Conservation (phyloP, 1,140 invertebrate species). For the Formica exsecta region DNA sequence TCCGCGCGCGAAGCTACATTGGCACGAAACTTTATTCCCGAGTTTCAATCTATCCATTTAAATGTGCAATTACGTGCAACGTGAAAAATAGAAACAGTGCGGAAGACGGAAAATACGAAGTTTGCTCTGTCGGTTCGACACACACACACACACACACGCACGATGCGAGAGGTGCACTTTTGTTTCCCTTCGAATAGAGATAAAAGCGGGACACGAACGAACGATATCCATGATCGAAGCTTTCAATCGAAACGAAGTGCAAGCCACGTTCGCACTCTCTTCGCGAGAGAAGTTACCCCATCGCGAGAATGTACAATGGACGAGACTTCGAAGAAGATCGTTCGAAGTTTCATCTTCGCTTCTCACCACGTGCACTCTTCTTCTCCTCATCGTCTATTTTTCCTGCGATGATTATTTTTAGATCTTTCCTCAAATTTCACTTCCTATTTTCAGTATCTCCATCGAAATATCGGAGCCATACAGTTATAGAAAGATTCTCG, state of each 20-base stretch:
- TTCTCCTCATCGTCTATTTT: background rate
- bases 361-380: background rate
- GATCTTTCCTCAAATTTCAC: background rate
- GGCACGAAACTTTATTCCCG: slow-evolving; percentile 30
- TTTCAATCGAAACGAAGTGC: slow-evolving; percentile 61
- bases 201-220: slow-evolving; percentile 50
- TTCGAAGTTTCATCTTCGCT: slow-evolving; percentile 26
- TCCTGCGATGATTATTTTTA: slow-evolving; percentile 1
- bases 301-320: slow-evolving; percentile 23
- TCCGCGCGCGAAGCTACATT: background rate
- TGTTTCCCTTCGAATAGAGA: slow-evolving; percentile 48
- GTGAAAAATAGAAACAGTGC: slow-evolving; percentile 11
- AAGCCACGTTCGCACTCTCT: slow-evolving; percentile 39
- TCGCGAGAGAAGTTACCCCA: background rate
- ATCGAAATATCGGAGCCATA: background rate
- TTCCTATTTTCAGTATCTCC: background rate
- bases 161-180: slow-evolving; percentile 21
- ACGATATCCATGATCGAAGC: slow-evolving; percentile 60
- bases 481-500: background rate
- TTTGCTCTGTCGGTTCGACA: slow-evolving; percentile 19
- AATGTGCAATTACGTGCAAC: slow-evolving; percentile 39
- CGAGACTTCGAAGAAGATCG: slow-evolving; percentile 35
- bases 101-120: slow-evolving; percentile 29
- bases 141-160: background rate
- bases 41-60: slow-evolving; percentile 28